These are phyloP conservation scores for Galeopterus variegatus DNA, from an alignment of 2,113 vertebrate genomes.

Conservation along the genomic window DNA sequence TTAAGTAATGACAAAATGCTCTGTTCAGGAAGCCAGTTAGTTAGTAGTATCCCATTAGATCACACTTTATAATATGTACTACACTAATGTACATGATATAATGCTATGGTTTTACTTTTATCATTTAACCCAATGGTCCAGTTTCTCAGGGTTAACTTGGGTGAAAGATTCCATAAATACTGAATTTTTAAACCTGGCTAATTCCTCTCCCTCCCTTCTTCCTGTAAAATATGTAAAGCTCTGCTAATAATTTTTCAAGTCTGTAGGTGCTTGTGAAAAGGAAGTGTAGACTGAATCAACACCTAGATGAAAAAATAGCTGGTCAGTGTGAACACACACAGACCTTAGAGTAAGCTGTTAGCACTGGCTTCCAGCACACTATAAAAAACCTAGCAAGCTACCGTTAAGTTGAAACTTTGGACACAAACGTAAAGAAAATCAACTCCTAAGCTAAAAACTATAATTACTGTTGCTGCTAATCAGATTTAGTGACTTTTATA, in stretches of 20 bases:
- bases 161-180: background rate
- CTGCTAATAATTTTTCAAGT: background rate
- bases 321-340: background rate
- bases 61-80: background rate
- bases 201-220: background rate
- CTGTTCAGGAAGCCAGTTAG: background rate
- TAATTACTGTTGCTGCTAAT: background rate
- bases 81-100: rapidly evolving
- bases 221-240: background rate
- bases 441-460: background rate
- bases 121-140: background rate
- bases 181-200: background rate
- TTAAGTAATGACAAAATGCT: background rate
- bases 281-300: background rate
- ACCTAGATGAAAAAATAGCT: background rate
- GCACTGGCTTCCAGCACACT: background rate
- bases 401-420: background rate
- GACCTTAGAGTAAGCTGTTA: rapidly evolving
- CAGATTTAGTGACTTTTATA: background rate
- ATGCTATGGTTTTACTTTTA: background rate
- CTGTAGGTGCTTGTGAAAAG: background rate
- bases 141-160: background rate
- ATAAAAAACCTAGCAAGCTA: background rate
- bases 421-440: background rate
- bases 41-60: background rate